Conservation (phyloP, 2,888 invertebrate genomes). For the Mythimna albipuncta region DNA sequence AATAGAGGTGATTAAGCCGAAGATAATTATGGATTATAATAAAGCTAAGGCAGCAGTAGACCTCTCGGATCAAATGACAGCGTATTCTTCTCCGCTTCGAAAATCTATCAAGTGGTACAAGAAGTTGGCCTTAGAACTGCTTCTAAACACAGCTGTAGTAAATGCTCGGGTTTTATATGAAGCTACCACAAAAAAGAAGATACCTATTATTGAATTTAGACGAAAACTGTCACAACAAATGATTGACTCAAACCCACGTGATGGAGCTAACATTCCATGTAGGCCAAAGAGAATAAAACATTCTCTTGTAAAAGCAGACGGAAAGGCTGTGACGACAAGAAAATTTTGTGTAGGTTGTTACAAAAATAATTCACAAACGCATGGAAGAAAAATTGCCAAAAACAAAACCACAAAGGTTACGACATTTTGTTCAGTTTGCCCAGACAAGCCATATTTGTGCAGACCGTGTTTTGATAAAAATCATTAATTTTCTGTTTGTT, state of each 20-base stretch:
- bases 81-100: neutral
- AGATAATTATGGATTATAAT: neutral
- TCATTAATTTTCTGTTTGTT: neutral
- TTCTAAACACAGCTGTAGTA: neutral
- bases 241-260: conserved; percentile 11
- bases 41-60: neutral
- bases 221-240: neutral
- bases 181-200: neutral
- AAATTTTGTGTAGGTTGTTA: conserved; percentile 23
- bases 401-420: too few relatives aligned
- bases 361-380: conserved; percentile 19
- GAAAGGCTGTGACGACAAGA: conserved; percentile 12
- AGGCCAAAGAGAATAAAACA: conserved; percentile 32
- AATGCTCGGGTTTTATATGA: neutral
- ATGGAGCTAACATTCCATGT: conserved; percentile 11
- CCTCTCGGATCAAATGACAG: neutral
- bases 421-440: too few relatives aligned
- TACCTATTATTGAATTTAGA: neutral
- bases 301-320: conserved; percentile 21
- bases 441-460: too few relatives aligned
- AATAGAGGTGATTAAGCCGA: neutral
- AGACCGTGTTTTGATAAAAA: too few relatives aligned
- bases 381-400: conserved; percentile 30
- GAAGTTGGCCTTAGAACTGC: neutral
- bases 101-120: neutral